These are phyloP conservation scores for Wiebesia pumilae DNA, from an alignment of 1,140 invertebrate genomes.

Conservation along the genomic window DNA sequence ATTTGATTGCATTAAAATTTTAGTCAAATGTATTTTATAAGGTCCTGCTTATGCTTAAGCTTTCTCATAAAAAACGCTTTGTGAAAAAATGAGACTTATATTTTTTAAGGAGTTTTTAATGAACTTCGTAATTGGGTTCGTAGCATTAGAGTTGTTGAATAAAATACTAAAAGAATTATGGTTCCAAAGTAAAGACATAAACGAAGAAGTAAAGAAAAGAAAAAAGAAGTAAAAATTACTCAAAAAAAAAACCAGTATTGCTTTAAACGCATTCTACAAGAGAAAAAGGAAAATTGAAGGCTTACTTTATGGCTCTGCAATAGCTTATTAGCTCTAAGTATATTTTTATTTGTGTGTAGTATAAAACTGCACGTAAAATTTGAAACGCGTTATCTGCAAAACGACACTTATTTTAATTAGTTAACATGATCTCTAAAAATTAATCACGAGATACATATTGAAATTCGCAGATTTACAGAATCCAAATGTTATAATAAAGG, in stretches of 20 bases:
- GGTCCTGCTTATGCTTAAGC: too few species aligned
- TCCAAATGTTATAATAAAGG: too few species aligned
- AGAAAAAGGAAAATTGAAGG: neutral
- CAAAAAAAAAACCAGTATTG: neutral
- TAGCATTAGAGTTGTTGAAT: neutral
- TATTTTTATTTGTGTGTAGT: neutral
- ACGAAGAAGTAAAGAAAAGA: neutral
- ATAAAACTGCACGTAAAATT: neutral
- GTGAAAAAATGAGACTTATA: too few species aligned
- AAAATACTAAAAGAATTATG: neutral
- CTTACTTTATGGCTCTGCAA: neutral
- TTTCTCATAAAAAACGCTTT: too few species aligned
- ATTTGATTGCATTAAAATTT: too few species aligned
- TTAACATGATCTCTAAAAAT: neutral
- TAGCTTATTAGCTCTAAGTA: neutral
- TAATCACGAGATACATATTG: neutral
- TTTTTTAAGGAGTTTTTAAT: neutral
- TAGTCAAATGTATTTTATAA: too few species aligned
- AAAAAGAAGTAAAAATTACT: neutral
- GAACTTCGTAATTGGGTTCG: neutral
- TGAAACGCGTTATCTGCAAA: neutral
- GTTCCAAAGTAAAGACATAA: neutral
- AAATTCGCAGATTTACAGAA: neutral
- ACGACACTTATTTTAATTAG: neutral
- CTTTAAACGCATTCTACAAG: neutral